Evolutionary conservation across 2,113 vertebrate genomes (phyloP), one percentile per base, ranked within the genome.

Genomic region (Datnioides undecimradiatus): DNA sequence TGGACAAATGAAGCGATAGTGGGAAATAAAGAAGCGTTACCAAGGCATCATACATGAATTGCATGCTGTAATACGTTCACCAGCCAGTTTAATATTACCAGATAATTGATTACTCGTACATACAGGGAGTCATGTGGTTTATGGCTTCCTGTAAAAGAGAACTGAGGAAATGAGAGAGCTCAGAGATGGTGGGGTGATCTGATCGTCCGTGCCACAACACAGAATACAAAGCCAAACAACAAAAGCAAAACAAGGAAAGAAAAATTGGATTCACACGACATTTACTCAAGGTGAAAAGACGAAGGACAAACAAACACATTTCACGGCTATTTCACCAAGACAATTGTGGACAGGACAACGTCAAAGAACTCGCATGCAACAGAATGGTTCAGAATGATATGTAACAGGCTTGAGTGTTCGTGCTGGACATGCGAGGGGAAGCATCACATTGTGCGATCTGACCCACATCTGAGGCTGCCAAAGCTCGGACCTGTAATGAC

Each of bases 81-180:
- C 25, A 38, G 62, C 31, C 1, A 1, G 62, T 67, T 75, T 52
- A 58, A 67, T 67, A 68, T 82, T 57, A 84, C 25, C 29, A 46
- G 63, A 48, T 81, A 51, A 87, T 70, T 83, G 63, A 75, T 83
- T 63, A 2, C 60, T 55, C 64, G 29, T 19, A 48, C 57, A 48
- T 17, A 54, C 52, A 13, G n/a, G 2, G 33, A 36, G n/a, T 48
- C 29, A 27, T 54, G 70, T 40, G 57, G 34, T 84, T 71, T 68
- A 41, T 46, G 55, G 19, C 63, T 83, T 80, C 58, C 45, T 72
- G 49, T 40, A 27, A 73, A 82, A 16, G 45, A 48, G 45, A 71
- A 41, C 9, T 23, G 36, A 67, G 48, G 48, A 75, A 59, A 72
- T 21, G 41, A 72, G 54, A 51, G 43, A 57, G 34, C 33, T 25